Conservation (phyloP, 1,140 invertebrate species). For the Danaus plexippus region DNA sequence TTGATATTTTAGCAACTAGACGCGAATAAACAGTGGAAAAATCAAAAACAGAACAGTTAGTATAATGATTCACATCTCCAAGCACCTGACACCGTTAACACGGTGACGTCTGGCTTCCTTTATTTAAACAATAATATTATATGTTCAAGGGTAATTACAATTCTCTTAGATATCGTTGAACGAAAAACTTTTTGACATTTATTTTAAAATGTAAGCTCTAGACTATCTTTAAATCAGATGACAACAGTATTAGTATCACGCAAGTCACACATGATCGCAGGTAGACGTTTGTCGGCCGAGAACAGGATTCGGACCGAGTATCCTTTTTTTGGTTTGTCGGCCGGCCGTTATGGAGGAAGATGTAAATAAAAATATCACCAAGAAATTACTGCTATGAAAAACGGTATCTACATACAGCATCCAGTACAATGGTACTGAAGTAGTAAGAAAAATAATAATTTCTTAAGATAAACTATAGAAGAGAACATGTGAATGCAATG, state of each 20-base stretch:
- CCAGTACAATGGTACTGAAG: not conserved
- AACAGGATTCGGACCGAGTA: conserved; percentile 55
- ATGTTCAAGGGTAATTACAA: not conserved
- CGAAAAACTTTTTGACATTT: not conserved
- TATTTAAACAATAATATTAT: conserved; percentile 17
- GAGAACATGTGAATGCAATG: conserved; percentile 12
- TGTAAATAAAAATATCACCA: conserved; percentile 32
- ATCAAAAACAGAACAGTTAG: conserved; percentile 63
- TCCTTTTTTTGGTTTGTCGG: conserved; percentile 41
- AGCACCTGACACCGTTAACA: conserved; percentile 59
- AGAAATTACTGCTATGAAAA: no score
- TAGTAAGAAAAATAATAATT: no score
- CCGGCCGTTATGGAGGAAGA: conserved; percentile 58
- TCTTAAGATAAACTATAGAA: no score
- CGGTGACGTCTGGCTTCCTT: conserved; percentile 30
- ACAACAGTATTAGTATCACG: conserved; percentile 36
- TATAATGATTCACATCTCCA: conserved; percentile 55
- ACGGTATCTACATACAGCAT: not conserved
- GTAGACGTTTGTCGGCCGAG: conserved; percentile 45
- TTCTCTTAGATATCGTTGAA: not conserved
- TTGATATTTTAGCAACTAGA: conserved; percentile 43
- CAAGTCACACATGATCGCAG: conserved; percentile 54
- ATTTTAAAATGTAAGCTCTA: not conserved
- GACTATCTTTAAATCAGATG: conserved; percentile 10
- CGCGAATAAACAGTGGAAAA: conserved; percentile 53